Evolutionary conservation across 2,113 vertebrate genomes (phyloP).

Genomic region (Opisthocomus hoazin): DNA sequence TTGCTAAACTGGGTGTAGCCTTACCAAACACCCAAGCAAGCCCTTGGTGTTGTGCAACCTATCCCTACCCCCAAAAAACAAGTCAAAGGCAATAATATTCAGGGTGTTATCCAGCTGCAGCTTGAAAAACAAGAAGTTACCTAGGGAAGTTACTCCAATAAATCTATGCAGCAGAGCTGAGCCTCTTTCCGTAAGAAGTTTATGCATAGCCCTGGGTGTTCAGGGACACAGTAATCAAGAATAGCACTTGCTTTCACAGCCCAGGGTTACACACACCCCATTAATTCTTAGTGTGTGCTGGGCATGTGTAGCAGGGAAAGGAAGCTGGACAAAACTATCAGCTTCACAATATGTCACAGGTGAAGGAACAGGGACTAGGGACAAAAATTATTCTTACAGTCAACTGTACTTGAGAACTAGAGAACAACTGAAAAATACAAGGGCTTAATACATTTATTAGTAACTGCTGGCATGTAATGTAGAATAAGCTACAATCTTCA

Average conservation of each 20-base stretch:
- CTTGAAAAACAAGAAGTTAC: not conserved
- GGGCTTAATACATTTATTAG: not conserved
- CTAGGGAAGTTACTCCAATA: not conserved
- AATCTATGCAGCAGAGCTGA: not conserved
- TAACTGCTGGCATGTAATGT: not conserved
- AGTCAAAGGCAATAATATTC: not conserved
- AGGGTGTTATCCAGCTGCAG: not conserved
- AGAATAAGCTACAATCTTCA: not conserved
- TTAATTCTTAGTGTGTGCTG: not conserved
- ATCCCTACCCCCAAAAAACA: not conserved
- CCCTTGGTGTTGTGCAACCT: not conserved
- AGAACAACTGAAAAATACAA: not conserved
- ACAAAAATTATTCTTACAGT: not conserved
- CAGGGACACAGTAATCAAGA: not conserved
- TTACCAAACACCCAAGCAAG: not conserved
- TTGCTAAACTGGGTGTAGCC: not conserved
- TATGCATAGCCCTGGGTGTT: not conserved
- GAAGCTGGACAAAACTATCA: not conserved
- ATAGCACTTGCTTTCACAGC: not conserved
- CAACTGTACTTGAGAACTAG: not conserved
- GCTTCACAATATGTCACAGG: not conserved
- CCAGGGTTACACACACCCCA: rapidly evolving
- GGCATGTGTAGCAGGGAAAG: not conserved
- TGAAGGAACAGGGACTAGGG: not conserved
- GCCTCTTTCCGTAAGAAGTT: not conserved